phyloP scores from a whole-genome alignment of 2,113 vertebrate genomes.

The Daboia siamensis region DNA sequence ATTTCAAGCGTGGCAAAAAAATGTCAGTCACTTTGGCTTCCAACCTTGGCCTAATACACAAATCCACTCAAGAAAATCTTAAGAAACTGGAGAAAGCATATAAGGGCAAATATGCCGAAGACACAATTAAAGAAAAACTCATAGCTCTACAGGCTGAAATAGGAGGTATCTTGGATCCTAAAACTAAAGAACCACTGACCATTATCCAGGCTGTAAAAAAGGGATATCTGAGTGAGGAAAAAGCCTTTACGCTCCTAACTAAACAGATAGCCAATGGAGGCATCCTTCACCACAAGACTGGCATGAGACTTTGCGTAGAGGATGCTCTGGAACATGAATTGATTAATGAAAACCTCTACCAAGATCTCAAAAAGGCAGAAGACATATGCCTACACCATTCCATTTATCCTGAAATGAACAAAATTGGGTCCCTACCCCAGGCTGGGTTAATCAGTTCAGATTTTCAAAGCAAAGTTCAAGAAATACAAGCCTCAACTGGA shows the following conservation, averaged over 20 bases:
- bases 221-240: conserved; percentile 72
- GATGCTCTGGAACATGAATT: conserved; percentile 78
- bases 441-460: conserved; percentile 61
- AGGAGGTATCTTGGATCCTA: conserved; percentile 82
- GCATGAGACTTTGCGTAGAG: conserved; percentile 81
- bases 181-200: conserved; percentile 72
- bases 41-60: conserved; percentile 83
- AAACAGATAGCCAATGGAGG: conserved; percentile 88
- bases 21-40: conserved; percentile 89
- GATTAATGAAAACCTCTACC: conserved; percentile 67
- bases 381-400: conserved; percentile 64
- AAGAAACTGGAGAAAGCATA: conserved; percentile 84
- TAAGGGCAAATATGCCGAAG: conserved; percentile 77
- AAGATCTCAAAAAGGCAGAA: conserved; percentile 77
- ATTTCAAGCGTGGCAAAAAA: conserved; percentile 84
- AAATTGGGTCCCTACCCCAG: conserved; percentile 65
- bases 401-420: conserved; percentile 66
- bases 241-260: conserved; percentile 74
- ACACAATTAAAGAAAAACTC: conserved; percentile 70
- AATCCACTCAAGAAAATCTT: conserved; percentile 69
- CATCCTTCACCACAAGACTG: conserved; percentile 85
- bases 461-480: conserved; percentile 67
- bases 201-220: conserved; percentile 75
- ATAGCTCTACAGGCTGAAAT: conserved; percentile 84
- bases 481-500: conserved; percentile 63